Percentiles rank a stretch among this genome's conserved stretches.
Conservation (phyloP, 1,140 invertebrate genomes). For the Dreissena rostriformis region DNA sequence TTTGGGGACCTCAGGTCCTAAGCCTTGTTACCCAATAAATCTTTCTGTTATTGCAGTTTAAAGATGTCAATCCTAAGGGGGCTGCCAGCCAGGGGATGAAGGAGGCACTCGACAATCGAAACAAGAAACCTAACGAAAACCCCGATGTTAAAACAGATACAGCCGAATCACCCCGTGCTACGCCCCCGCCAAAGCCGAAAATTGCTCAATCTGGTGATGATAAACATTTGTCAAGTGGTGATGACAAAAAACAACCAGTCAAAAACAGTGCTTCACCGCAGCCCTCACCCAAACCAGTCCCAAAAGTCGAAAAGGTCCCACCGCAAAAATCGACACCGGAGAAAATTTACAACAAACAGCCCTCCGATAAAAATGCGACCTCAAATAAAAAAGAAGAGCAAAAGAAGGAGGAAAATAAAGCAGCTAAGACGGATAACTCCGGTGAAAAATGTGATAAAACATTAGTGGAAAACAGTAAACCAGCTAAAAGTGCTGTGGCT, state of each 20-base stretch:
- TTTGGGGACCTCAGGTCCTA: too few relatives aligned
- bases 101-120: constrained; percentile 16
- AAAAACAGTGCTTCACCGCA: neutral
- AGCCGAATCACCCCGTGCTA: neutral
- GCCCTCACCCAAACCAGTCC: neutral
- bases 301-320: neutral
- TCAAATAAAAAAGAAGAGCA: neutral
- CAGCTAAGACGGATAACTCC: neutral
- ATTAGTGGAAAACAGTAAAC: neutral
- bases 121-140: constrained; percentile 2
- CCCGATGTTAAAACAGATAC: neutral
- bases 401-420: constrained; percentile 1
- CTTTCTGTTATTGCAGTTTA: constrained; percentile 6
- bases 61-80: constrained; percentile 15
- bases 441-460: neutral
- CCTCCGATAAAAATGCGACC: neutral
- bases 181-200: neutral
- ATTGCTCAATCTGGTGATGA: constrained; percentile 31
- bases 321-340: constrained; percentile 7
- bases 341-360: neutral
- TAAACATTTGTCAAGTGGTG: constrained; percentile 8
- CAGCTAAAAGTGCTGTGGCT: neutral
- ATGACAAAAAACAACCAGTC: constrained; percentile 5
- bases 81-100: neutral
- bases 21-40: neutral